These are phyloP conservation scores for Aphidius gifuensis DNA, from an alignment of 1,140 invertebrate species.

Conservation along the genomic window DNA sequence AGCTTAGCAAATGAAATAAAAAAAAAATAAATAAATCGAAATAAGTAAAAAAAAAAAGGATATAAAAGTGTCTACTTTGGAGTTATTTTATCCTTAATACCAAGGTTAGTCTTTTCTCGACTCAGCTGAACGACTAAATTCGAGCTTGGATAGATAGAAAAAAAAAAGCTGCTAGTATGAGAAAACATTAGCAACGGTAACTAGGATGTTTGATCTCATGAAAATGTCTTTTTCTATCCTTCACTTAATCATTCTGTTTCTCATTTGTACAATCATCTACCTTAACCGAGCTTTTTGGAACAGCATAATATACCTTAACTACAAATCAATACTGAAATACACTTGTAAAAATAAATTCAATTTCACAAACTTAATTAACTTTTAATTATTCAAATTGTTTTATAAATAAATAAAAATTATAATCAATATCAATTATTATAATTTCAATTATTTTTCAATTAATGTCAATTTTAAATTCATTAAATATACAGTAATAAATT, in stretches of 20 bases:
- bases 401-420: no score
- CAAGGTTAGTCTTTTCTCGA: conserved; percentile 32
- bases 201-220: conserved; percentile 31
- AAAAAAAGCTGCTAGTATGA: conserved; percentile 38
- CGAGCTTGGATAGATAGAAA: conserved; percentile 8
- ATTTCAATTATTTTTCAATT: no score
- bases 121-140: conserved; percentile 24
- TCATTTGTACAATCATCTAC: neutral
- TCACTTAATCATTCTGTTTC: conserved; percentile 6
- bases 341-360: neutral
- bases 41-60: conserved; percentile 2
- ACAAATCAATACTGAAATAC: conserved; percentile 36
- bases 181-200: conserved; percentile 39
- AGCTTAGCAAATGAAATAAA: conserved; percentile 10
- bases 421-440: no score
- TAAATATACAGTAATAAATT: no score
- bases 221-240: conserved; percentile 12
- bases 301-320: conserved; percentile 19
- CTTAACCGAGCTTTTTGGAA: conserved; percentile 20
- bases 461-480: no score
- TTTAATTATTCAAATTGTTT: no score
- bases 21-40: conserved; percentile 1
- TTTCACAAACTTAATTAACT: no score
- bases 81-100: conserved; percentile 42
- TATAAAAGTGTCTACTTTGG: conserved; percentile 33